Evolutionary conservation across 2,888 invertebrate species (phyloP), one percentile per base, ranked within the genome.

Genomic region (Noctua pronuba): DNA sequence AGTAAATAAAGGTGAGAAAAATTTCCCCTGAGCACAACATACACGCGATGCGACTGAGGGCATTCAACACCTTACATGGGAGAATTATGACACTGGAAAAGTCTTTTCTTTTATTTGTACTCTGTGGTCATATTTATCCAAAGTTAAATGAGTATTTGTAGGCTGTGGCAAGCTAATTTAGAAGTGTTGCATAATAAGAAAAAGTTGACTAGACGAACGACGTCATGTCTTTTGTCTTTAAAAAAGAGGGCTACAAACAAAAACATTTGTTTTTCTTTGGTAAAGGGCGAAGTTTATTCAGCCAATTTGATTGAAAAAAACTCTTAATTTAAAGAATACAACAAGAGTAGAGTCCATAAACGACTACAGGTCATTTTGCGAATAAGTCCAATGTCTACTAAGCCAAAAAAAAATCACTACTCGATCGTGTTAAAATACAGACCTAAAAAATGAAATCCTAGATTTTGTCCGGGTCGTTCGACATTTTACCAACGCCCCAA

Each of bases 1-100:
- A 73, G 38, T 73, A 73, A 0, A 72, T 55, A 31, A 65, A 79
- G 71, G 66, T 77, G 73, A 75, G 84, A 77, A 83, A 76, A 75
- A 80, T 58, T 77, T 84, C 74, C 77, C 84, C 38, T 24, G 74
- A 72, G 79, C 5, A 28, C 21, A 11, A 21, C n/a, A n/a, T n/a
- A 65, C 55, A 60, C 35, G 46, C 64, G 74, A 44, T 72, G 72
- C 46, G 62, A 65, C 49, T 64, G 58, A 46, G 52, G 46, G 35
- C 60, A 74, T 73, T 74, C 74, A 75, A 75, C 60, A 78, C 67
- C 58, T 74, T 58, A 71, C 66, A 64, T 71, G 70, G 44, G 67
- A 72, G 64, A 58, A 60, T 68, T 65, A 58, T 74, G n/a, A 55
- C 21, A 41, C 64, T 41, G 64, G 60, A 66, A 55, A 64, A 46